Percentiles rank a stretch among this genome's conserved stretches.
Evolutionary conservation across 2,888 invertebrate species (phyloP).

Genomic region (Meiosimyza platycephala): DNA sequence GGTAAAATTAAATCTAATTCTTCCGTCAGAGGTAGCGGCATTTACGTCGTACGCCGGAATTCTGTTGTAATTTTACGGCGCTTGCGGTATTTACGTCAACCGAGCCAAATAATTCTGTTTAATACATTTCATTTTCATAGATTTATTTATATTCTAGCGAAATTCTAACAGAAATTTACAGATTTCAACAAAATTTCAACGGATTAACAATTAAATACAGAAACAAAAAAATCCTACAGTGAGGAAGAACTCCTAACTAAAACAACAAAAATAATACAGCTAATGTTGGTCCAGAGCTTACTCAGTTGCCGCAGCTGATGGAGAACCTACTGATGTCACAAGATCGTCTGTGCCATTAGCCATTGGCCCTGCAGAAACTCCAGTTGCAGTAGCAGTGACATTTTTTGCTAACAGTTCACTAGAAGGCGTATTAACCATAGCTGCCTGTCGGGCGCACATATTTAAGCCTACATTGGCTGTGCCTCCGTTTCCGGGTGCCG

Average conservation of each 20-base stretch:
- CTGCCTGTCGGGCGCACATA: constrained; percentile 38
- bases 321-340: constrained; percentile 29
- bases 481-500: not conserved
- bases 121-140: constrained; percentile 20
- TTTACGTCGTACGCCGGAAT: too few relatives aligned
- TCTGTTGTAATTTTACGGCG: too few relatives aligned
- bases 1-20: too few relatives aligned
- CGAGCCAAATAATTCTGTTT: too few relatives aligned
- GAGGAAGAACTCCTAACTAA: constrained; percentile 25
- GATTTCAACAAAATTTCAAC: constrained; percentile 27
- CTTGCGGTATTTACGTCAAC: too few relatives aligned
- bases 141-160: constrained; percentile 17
- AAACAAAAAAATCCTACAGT: constrained; percentile 3
- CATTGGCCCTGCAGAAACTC: not conserved
- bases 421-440: constrained; percentile 27
- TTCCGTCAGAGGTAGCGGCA: too few relatives aligned
- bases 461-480: constrained; percentile 22
- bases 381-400: not conserved
- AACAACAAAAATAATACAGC: not conserved
- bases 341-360: constrained; percentile 29
- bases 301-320: constrained; percentile 11
- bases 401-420: constrained; percentile 34
- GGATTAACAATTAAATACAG: constrained; percentile 12
- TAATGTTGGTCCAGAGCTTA: not conserved
- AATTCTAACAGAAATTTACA: constrained; percentile 21